Evolutionary conservation across 2,888 invertebrate species (phyloP), one percentile per base, ranked within the genome.

Genomic region (Meliscaeva auricollis): DNA sequence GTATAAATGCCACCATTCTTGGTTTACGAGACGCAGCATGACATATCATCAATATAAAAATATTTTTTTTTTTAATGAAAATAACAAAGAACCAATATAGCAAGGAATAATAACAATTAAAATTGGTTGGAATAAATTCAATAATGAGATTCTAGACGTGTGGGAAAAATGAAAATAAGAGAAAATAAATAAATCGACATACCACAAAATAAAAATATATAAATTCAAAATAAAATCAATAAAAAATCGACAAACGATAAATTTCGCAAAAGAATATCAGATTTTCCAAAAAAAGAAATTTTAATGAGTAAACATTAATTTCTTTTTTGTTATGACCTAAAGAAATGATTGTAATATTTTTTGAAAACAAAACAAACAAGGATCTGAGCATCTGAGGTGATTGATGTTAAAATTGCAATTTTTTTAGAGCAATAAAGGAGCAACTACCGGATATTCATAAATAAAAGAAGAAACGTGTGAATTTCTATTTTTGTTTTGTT

Each of bases 1-100:
- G 26, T 69, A 56, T 68, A 35, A 62, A 35, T 30, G 38, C 69
- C 11, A 44, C 72, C 76, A 81, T 76, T 81, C 72, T 44, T 68
- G 72, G 66, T 73, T 64, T 56, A 50, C 46, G 13, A 30, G 17
- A 7, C 54, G 60, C 35, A 41, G 81, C 81, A 68, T 80, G 76
- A 80, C 72, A 66, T 58, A 54, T 46, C 26, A 26, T 26, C 30
- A 38, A 35, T 79, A 48, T 26, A 20, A 26, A 38, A n/a, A n/a
- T n/a, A n/a, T n/a, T n/a, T n/a, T n/a, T n/a, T 52, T 38, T 20
- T 17, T 48, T 6, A 38, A 52, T 68, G 38, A 26, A 22, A 66
- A 50, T 17, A 6, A 79, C 7, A 64, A 68, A 20, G 15, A 76
- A 66, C 2, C 17, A 30, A 70, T 70, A 75, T n/a, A 30, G 46